phyloP scores from a whole-genome alignment of 2,888 invertebrate species.

The Malthinus seriepunctatus region DNA sequence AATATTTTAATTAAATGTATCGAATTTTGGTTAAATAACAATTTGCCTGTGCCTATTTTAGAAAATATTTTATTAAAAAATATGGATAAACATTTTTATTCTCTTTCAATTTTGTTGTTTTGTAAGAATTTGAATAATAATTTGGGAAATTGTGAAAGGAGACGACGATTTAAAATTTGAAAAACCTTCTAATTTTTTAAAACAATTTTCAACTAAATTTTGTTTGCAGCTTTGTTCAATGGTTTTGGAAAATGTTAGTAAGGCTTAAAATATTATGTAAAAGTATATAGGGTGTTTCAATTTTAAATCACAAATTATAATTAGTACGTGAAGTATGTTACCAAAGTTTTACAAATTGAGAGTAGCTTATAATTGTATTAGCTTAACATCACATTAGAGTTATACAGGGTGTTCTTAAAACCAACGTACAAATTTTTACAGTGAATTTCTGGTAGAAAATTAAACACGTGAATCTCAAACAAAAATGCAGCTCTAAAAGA shows the following conservation, averaged over 20 bases:
- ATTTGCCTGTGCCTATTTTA: slow-evolving; percentile 50
- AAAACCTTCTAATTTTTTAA: slow-evolving; percentile 52
- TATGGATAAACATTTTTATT: slow-evolving; percentile 56
- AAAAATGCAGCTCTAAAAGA: no score
- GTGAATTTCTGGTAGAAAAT: no score
- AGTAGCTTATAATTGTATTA: no score
- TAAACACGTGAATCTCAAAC: no score
- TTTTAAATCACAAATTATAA: no score
- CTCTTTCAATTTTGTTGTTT: slow-evolving; percentile 53
- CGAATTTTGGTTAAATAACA: slow-evolving; percentile 53
- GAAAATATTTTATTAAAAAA: slow-evolving; percentile 53
- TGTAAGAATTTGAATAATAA: slow-evolving; percentile 53
- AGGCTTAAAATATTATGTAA: slow-evolving; percentile 39
- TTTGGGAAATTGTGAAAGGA: slow-evolving; percentile 44
- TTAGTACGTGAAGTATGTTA: no score
- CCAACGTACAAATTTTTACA: no score
- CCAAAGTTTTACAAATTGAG: no score
- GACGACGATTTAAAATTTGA: slow-evolving; percentile 39
- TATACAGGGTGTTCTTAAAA: no score
- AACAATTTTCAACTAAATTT: slow-evolving; percentile 55
- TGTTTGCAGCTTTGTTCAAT: slow-evolving; percentile 55
- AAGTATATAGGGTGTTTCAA: no score
- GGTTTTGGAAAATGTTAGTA: slow-evolving; percentile 54
- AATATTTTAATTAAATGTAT: slow-evolving; percentile 53
- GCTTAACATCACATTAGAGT: no score